These are phyloP conservation scores for Protonibea diacanthus DNA, from an alignment of 2,797 vertebrate species.

Conservation along the genomic window DNA sequence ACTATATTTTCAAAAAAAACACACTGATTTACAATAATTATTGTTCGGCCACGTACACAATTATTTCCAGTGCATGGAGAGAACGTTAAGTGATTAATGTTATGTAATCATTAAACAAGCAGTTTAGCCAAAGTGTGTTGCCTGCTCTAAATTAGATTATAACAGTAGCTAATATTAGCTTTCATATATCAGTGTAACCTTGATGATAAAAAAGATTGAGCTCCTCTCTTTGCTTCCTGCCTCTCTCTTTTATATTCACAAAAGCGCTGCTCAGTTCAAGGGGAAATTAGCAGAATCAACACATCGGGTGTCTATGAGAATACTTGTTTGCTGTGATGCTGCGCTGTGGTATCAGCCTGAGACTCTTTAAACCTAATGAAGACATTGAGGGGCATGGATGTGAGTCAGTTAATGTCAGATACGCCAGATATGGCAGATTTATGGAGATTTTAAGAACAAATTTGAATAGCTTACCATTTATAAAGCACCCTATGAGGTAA, in stretches of 20 bases:
- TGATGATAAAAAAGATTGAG: conserved; percentile 5
- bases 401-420: background rate
- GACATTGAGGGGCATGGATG: background rate
- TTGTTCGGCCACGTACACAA: background rate
- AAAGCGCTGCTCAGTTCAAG: conserved; percentile 21
- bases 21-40: conserved; percentile 20
- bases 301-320: conserved; percentile 26
- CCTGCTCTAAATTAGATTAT: conserved; percentile 34
- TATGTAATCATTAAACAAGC: conserved; percentile 23
- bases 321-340: conserved; percentile 26
- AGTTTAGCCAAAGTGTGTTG: conserved; percentile 1
- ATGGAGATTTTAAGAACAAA: background rate
- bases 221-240: background rate
- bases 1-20: conserved; percentile 21
- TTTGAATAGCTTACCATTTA: too few relatives aligned
- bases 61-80: conserved; percentile 34
- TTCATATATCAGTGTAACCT: conserved; percentile 33
- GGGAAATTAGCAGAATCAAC: conserved; percentile 34
- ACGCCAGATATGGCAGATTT: background rate
- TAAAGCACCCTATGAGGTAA: too few relatives aligned
- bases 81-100: conserved; percentile 13
- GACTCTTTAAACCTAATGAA: background rate
- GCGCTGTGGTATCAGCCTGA: background rate
- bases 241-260: conserved; percentile 13
- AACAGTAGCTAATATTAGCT: conserved; percentile 33